Conservation (phyloP, 2,888 invertebrate species). For the Hydriomena furcata region DNA sequence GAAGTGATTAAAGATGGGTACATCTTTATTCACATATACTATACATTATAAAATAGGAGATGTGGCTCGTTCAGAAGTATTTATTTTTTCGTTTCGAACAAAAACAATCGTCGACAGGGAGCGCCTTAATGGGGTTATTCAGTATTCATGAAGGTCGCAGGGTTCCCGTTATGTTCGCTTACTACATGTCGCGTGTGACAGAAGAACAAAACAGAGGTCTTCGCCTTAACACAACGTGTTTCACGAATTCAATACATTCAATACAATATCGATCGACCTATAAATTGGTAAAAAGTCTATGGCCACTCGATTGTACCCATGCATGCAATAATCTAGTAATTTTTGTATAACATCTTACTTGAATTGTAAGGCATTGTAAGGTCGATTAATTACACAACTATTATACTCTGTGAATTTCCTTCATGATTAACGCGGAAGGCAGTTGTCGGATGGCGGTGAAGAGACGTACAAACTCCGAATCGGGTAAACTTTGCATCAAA, state of each 20-base stretch:
- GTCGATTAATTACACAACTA: slow-evolving; percentile 14
- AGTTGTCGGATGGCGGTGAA: slow-evolving; percentile 33
- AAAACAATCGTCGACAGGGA: slow-evolving; percentile 2
- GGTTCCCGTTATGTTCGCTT: slow-evolving; percentile 4
- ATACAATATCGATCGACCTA: not conserved
- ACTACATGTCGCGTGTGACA: slow-evolving; percentile 12
- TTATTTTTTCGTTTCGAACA: no score
- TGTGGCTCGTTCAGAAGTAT: no score
- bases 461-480: slow-evolving; percentile 37
- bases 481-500: slow-evolving; percentile 38
- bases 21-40: no score
- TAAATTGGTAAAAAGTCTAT: no score
- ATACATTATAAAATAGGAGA: no score
- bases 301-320: no score
- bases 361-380: no score
- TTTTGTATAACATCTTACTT: no score
- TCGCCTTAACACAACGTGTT: slow-evolving; percentile 5
- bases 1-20: no score
- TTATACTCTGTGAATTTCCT: slow-evolving; percentile 12
- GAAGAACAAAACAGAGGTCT: not conserved
- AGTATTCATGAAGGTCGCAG: slow-evolving; percentile 16
- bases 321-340: no score
- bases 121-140: not conserved
- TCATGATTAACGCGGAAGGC: slow-evolving; percentile 33
- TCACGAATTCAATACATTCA: slow-evolving; percentile 5